Base-by-base conservation (phyloP, 2,113 vertebrate genomes). In the Sisor rabdophorus region DNA sequence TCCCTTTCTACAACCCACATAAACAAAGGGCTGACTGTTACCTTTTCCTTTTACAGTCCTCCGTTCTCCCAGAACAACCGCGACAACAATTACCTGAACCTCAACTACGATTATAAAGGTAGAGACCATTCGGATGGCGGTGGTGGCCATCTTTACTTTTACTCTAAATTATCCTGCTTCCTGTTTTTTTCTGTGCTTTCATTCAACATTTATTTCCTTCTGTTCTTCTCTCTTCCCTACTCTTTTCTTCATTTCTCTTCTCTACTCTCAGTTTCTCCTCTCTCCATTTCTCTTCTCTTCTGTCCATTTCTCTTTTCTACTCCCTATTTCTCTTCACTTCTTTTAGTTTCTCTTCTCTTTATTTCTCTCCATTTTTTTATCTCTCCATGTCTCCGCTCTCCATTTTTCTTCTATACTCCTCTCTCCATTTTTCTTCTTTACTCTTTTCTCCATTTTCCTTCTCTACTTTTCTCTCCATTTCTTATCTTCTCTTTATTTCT, bases 41-140 rank as follows among this genome's bases (percentile, higher is more conserved):
- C 8, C 52, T 55, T 61, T 40, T 85, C 74, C 79, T 88, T 73
- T 86, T 75, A 24, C 85, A 93, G 91, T 81, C 91, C 92, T 76
- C 90, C 91, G 47, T 92, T 89, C 82, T 89, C 90, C 15, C 91
- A 91, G 86, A 91, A 88, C 86, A 92, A 90, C 89, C 88, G 89
- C 22, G 90, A 93, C 88, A 92, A 92, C 84, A 92, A 92, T 86
- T 92, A 91, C 85, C 85, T 91, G 88, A 93, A 92, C 87, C 88
- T 89, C 88, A 90, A 86, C 88, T 91, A 88, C 64, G 90, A 93
- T 83, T 91, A 92, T 87, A 91, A 91, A 91, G 91, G 92, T 93
- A 88, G 89, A 16, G 30, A 12, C 32, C 0, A 40, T 26, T 26
- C 16, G 13, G 10, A 7, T 17, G 15, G 11, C 44, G 32, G 13